Evolutionary conservation across 2,113 vertebrate species (phyloP), one percentile per base, ranked within the genome.

Genomic region (Deroptyus accipitrinus): DNA sequence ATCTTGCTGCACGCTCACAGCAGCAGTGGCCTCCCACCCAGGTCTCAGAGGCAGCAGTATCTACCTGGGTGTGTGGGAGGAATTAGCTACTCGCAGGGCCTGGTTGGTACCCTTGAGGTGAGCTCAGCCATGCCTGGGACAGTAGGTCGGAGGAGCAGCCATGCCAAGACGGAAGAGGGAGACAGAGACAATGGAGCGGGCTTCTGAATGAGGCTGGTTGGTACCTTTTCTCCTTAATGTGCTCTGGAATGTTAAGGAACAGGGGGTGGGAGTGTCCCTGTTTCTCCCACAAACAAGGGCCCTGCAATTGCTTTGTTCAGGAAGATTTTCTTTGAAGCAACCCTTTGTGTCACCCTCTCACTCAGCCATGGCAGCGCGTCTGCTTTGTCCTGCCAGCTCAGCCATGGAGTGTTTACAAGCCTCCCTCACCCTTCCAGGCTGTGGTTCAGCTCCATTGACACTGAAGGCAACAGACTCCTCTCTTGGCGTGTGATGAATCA

Each of bases 401-500:
- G 97, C 96, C 97, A 92, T 79, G 93, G 96, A 96, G 94, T 97
- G 97, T 97, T 98, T 97, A 97, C 97, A 98, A 46, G 97, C 82
- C 95, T 97, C 91, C 93, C 97, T 98, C 94, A 94, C 96, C 94
- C 97, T 97, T 94, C 96, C 92, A 94, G 88, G 94, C 94, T 96
- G 88, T 70, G 95, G 98, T 98, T 98, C 98, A 97, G 97, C 97
- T 97, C 97, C 97, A 97, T 84, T 97, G 97, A 97, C 96, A 98
- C 95, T 37, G 81, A 96, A 98, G 97, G 97, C 97, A 96, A 96
- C 95, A 96, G 96, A 95, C 97, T 97, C 94, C 93, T 96, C 95
- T 84, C 66, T 33, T 7, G 25, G 96, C 4, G 72, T 94, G 96
- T 97, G 97, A 98, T 97, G 97, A 98, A 98, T 98, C 97, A 98